Evolutionary conservation across 2,113 vertebrate species (phyloP).

Genomic region (Phalacrocorax brasilianus): DNA sequence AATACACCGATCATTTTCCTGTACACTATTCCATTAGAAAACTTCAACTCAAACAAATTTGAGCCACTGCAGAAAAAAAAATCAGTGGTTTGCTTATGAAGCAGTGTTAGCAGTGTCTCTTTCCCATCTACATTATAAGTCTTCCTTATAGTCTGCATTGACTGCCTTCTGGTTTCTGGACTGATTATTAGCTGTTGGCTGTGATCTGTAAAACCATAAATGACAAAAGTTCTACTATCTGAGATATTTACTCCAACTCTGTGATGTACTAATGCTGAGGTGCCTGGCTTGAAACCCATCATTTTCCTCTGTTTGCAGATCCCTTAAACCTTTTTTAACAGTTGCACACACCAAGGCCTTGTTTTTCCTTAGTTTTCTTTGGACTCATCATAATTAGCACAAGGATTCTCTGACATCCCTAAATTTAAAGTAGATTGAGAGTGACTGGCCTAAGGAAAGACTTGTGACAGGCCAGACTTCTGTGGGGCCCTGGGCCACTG

Average conservation of each 20-base stretch:
- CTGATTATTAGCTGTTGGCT: background rate
- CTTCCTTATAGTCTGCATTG: background rate
- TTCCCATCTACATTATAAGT: background rate
- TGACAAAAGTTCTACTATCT: background rate
- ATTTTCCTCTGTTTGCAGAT: background rate
- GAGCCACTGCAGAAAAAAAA: background rate
- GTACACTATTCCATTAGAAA: background rate
- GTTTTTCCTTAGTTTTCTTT: background rate
- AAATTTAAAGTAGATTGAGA: background rate
- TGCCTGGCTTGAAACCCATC: background rate
- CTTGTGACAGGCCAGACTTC: background rate
- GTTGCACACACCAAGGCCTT: background rate
- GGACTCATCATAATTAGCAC: background rate
- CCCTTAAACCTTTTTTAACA: background rate
- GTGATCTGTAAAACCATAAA: background rate
- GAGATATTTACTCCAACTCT: background rate
- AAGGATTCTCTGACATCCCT: background rate
- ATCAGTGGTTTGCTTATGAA: background rate
- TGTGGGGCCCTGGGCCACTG: background rate
- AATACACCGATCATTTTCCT: background rate
- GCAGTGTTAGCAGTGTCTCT: background rate
- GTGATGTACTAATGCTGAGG: background rate
- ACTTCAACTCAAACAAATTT: background rate
- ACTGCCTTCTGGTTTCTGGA: background rate
- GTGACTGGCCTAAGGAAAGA: background rate